Percentiles rank a stretch among this genome's conserved stretches.
Evolutionary conservation across 2,113 vertebrate species (phyloP).

Genomic region (Trochalopteron elliotii): DNA sequence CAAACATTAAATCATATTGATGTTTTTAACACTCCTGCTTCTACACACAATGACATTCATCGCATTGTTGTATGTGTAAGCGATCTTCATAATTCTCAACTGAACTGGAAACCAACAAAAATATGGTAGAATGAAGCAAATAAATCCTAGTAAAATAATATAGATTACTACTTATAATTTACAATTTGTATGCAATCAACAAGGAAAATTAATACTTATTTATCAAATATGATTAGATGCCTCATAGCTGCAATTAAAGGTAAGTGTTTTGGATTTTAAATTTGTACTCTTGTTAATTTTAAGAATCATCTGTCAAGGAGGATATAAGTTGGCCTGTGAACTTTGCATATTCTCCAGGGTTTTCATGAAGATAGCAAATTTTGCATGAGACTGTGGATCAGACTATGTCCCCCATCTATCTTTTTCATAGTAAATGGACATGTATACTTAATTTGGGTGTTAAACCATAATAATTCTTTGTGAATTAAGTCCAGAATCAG

Average conservation of each 20-base stretch:
- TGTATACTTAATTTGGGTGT: not conserved
- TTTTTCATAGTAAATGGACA: not conserved
- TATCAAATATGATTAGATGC: constrained; percentile 37
- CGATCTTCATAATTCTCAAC: not conserved
- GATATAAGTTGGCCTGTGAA: not conserved
- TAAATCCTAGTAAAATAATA: not conserved
- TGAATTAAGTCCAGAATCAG: not conserved
- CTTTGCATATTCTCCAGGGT: not conserved
- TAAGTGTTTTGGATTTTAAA: constrained; percentile 45
- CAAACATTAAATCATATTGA: not conserved
- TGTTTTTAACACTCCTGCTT: not conserved
- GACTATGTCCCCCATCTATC: not conserved
- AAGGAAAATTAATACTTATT: constrained; percentile 30
- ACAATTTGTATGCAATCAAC: constrained; percentile 25
- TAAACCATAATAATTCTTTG: not conserved
- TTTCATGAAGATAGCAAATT: not conserved
- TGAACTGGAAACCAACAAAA: not conserved
- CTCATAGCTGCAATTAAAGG: constrained; percentile 38
- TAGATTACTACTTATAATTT: constrained; percentile 16
- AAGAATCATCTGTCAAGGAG: not conserved
- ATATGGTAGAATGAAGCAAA: not conserved
- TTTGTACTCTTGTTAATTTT: constrained; percentile 17
- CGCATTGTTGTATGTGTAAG: accelerated
- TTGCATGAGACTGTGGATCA: not conserved
- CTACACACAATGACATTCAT: not conserved